A percentile compares a stretch with the other conserved stretches of the same genome.
These are phyloP conservation scores for Poicephalus meyeri DNA, from an alignment of 2,113 vertebrate species.

Conservation along the genomic window DNA sequence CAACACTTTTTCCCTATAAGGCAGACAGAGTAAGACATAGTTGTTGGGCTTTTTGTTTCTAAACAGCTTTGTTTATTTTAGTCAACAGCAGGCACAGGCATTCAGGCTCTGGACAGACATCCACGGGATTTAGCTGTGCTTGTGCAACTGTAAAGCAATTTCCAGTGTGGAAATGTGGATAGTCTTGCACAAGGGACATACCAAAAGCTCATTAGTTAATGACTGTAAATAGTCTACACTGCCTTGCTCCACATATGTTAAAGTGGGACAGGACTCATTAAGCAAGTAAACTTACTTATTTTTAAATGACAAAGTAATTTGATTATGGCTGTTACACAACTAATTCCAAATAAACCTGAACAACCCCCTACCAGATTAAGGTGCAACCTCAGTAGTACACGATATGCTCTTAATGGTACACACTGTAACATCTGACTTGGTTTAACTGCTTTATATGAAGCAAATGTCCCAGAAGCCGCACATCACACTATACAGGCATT, in stretches of 20 bases:
- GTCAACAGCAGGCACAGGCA: not conserved
- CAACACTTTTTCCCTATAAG: not conserved
- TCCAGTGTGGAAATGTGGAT: slow-evolving; percentile 6
- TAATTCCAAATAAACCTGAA: not conserved
- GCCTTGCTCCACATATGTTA: slow-evolving; percentile 7
- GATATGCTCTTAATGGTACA: not conserved
- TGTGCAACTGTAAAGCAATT: slow-evolving; percentile 25
- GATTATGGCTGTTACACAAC: slow-evolving; percentile 31
- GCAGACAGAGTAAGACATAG: not conserved
- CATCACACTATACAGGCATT: not conserved
- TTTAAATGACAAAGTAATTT: slow-evolving; percentile 38
- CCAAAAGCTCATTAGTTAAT: slow-evolving; percentile 23
- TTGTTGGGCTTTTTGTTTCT: not conserved
- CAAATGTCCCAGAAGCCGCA: not conserved
- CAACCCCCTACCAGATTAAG: not conserved
- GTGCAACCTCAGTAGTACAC: not conserved
- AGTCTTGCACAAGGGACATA: slow-evolving; percentile 41
- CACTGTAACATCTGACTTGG: not conserved
- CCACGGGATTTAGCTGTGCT: not conserved
- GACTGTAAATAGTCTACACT: not conserved
- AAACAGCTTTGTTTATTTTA: not conserved
- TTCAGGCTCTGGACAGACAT: not conserved
- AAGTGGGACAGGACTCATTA: slow-evolving; percentile 33
- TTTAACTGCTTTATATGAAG: not conserved
- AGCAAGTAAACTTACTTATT: slow-evolving; percentile 26